Percentiles rank a stretch among this genome's conserved stretches.
Evolutionary conservation across 2,113 vertebrate species (phyloP).

Genomic region (Vimba vimba): DNA sequence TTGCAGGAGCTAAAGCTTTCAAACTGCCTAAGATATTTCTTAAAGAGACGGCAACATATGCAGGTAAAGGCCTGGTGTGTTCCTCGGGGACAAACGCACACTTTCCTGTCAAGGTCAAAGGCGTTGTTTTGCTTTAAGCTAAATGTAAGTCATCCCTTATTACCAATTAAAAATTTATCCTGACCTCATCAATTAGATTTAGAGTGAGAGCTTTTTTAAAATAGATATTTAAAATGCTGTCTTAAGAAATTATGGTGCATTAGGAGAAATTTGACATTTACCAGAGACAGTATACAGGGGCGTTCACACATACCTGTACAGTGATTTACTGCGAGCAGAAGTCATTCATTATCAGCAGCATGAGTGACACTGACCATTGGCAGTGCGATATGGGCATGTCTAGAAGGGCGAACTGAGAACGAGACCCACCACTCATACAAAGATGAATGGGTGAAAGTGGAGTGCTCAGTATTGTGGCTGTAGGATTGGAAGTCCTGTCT

Average conservation of each 20-base stretch:
- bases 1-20: slow-evolving; percentile 68
- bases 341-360: slow-evolving; percentile 11
- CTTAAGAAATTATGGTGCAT: neutral
- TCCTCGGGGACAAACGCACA: slow-evolving; percentile 16
- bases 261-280: slow-evolving; percentile 37
- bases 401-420: neutral
- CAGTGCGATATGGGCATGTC: neutral
- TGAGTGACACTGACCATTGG: neutral
- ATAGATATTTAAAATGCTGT: slow-evolving; percentile 23
- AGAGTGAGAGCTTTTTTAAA: slow-evolving; percentile 23
- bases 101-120: slow-evolving; percentile 57
- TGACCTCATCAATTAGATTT: slow-evolving; percentile 40
- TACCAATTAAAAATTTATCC: slow-evolving; percentile 29
- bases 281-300: neutral
- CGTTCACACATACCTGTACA: neutral
- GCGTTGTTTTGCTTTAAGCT: slow-evolving; percentile 37
- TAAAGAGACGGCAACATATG: slow-evolving; percentile 59
- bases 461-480: neutral
- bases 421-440: neutral
- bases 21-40: slow-evolving; percentile 62
- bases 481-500: neutral
- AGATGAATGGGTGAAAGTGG: neutral
- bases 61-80: slow-evolving; percentile 44
- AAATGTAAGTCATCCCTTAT: slow-evolving; percentile 33
- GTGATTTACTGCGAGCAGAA: neutral